phyloP scores from a whole-genome alignment of 2,113 vertebrate species.

The Hiodon alosoides region DNA sequence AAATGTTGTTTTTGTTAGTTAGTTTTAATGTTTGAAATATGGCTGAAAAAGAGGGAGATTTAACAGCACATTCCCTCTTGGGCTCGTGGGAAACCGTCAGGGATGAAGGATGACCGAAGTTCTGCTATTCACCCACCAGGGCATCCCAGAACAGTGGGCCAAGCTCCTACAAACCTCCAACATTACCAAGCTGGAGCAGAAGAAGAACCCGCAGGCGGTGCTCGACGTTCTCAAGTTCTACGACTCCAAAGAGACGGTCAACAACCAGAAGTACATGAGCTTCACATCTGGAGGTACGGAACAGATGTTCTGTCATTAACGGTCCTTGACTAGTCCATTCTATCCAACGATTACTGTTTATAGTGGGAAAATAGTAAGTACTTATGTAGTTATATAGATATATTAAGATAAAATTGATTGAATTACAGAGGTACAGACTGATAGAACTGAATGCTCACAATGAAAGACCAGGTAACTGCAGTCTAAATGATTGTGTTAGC shows the following conservation, averaged over 20 bases:
- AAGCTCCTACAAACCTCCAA: slow-evolving; percentile 94
- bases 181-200: slow-evolving; percentile 97
- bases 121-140: slow-evolving; percentile 53
- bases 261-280: slow-evolving; percentile 99
- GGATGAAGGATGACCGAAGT: background rate
- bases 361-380: no score
- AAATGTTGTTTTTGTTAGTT: no score
- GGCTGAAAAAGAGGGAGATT: background rate
- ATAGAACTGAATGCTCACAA: background rate
- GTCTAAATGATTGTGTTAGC: no score
- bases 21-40: no score
- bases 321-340: no score
- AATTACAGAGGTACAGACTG: background rate
- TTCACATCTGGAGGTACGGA: slow-evolving; percentile 91
- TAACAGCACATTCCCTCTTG: background rate
- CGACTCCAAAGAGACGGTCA: slow-evolving; percentile 98
- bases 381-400: no score
- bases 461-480: no score
- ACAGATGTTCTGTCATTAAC: background rate
- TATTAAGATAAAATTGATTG: no score
- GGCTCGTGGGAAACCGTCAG: no score
- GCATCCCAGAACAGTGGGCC: slow-evolving; percentile 97
- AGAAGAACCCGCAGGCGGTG: slow-evolving; percentile 97
- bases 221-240: slow-evolving; percentile 97
- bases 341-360: no score